These are phyloP conservation scores for Brachyptera risi DNA, from an alignment of 2,888 invertebrate species.

Conservation along the genomic window DNA sequence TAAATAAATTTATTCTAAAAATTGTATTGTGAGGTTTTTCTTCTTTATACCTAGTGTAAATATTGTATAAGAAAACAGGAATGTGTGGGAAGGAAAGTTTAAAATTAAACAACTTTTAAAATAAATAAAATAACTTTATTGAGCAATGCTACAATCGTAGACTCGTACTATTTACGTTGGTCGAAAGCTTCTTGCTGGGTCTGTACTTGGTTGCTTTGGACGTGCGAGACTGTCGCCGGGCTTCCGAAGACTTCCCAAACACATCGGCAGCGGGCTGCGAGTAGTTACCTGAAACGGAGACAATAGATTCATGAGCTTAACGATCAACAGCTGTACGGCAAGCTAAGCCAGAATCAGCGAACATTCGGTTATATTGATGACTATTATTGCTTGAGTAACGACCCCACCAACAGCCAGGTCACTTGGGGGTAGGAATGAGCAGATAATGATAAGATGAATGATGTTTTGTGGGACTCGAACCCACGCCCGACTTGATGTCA, in stretches of 20 bases:
- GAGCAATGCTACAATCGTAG: not conserved
- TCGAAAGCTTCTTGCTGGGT: not conserved
- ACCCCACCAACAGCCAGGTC: no score
- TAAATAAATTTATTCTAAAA: no score
- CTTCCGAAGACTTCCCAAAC: not conserved
- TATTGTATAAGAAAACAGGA: no score
- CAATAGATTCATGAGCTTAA: not conserved
- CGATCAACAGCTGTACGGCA: not conserved
- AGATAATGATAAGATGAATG: no score
- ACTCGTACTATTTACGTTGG: not conserved
- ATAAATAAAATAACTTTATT: not conserved
- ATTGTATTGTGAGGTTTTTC: no score
- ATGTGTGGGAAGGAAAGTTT: not conserved
- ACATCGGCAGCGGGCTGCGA: not conserved
- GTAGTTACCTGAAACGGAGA: not conserved
- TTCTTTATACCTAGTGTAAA: no score
- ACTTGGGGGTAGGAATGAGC: no score
- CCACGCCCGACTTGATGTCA: no score
- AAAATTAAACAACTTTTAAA: not conserved
- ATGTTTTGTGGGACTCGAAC: no score
- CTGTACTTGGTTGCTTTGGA: constrained; percentile 1
- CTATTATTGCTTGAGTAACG: no score
- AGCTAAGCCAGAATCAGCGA: no score
- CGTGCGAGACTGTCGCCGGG: not conserved
- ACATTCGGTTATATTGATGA: no score